phyloP scores from a whole-genome alignment of 2,113 vertebrate species.

The Psettodes erumei region DNA sequence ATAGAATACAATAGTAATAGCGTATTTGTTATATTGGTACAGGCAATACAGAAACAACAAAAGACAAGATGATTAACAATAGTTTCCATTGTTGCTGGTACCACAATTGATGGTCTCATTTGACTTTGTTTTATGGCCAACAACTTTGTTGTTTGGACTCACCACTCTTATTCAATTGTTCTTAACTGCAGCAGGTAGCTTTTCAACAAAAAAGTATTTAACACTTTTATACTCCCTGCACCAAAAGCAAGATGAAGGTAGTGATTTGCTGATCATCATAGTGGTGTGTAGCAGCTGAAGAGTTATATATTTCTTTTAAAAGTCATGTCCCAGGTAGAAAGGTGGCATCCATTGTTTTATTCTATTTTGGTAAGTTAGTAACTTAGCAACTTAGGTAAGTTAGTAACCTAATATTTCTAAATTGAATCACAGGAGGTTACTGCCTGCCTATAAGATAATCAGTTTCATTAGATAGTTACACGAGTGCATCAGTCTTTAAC shows the following conservation, averaged over 20 bases:
- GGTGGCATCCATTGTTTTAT: no score
- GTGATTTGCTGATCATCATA: neutral
- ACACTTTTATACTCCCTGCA: no score
- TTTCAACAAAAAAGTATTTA: neutral
- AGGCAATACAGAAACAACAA: neutral
- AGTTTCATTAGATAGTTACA: neutral
- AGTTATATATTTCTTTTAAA: neutral
- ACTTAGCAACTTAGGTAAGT: no score
- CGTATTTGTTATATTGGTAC: neutral
- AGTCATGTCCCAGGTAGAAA: no score
- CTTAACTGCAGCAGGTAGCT: neutral
- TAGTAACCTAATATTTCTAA: no score
- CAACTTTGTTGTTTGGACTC: neutral
- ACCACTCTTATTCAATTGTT: no score
- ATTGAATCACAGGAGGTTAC: neutral
- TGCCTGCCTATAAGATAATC: neutral
- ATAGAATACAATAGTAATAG: slow-evolving; percentile 27
- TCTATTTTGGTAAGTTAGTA: no score
- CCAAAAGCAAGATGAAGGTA: neutral
- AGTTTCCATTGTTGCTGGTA: neutral
- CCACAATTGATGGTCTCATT: neutral
- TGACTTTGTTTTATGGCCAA: neutral
- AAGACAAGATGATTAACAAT: neutral
- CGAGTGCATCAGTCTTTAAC: neutral
- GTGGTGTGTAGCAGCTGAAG: neutral